phyloP scores from a whole-genome alignment of 2,888 invertebrate species.

The Apotomis betuletana region DNA sequence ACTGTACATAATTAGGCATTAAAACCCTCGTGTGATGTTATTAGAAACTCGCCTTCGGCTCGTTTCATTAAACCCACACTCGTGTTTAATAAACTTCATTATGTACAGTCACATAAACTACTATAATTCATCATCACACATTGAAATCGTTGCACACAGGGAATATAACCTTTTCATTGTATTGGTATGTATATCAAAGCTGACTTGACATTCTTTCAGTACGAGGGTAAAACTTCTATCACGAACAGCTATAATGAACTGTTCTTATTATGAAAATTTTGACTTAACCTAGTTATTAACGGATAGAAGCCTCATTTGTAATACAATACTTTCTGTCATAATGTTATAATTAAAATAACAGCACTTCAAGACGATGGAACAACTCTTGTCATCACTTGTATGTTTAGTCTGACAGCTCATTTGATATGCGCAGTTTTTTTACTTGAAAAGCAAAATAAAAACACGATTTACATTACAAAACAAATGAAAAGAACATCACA shows the following conservation, averaged over 20 bases:
- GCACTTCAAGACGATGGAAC: constrained; percentile 7
- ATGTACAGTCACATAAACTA: too few species aligned
- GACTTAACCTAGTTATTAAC: constrained; percentile 42
- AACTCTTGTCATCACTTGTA: constrained; percentile 8
- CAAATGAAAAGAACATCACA: background rate
- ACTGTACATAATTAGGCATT: too few species aligned
- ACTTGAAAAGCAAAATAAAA: constrained; percentile 1
- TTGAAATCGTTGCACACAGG: background rate
- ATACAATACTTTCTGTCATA: constrained; percentile 33
- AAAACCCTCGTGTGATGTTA: too few species aligned
- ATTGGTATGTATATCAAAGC: background rate
- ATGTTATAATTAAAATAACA: constrained; percentile 14
- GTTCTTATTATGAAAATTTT: constrained; percentile 43
- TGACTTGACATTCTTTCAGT: background rate
- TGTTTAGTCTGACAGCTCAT: background rate
- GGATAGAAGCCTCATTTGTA: constrained; percentile 45
- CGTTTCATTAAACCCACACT: too few species aligned
- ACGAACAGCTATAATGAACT: constrained; percentile 35
- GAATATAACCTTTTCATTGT: background rate
- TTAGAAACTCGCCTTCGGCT: too few species aligned
- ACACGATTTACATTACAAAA: constrained; percentile 1
- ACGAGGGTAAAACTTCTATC: constrained; percentile 21
- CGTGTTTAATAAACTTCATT: too few species aligned
- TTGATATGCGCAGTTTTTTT: constrained; percentile 24
- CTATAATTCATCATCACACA: background rate